Percentiles rank a stretch among this genome's conserved stretches.
phyloP scores from a whole-genome alignment of 2,888 invertebrate genomes.

The Empis stercorea region DNA sequence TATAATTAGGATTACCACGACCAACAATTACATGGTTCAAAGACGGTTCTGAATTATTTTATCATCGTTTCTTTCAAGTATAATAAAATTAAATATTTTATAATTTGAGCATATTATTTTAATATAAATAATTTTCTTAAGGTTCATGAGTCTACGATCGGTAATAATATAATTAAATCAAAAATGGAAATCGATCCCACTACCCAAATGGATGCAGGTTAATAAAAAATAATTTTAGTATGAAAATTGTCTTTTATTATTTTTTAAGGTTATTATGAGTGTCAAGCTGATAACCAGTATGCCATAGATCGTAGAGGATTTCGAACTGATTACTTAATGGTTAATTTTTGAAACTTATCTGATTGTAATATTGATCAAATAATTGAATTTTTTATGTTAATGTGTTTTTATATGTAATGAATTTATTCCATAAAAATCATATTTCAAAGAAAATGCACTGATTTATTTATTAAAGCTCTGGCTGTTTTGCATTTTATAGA shows the following conservation, averaged over 20 bases:
- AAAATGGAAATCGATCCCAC: conserved; percentile 92
- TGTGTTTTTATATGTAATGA: no score
- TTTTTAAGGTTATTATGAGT: conserved; percentile 57
- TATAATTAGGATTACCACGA: conserved; percentile 46
- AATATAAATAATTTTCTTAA: conserved; percentile 24
- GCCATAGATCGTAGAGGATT: conserved; percentile 80
- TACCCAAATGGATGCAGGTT: conserved; percentile 89
- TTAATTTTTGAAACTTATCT: conserved; percentile 32
- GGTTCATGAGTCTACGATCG: conserved; percentile 81
- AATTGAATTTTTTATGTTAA: no score
- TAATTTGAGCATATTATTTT: background rate
- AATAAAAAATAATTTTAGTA: background rate
- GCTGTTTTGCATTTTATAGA: no score
- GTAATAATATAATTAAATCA: conserved; percentile 69
- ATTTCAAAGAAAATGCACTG: no score
- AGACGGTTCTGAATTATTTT: conserved; percentile 86
- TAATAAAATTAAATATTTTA: background rate
- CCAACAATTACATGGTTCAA: conserved; percentile 94
- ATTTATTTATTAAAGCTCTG: no score
- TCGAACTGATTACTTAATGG: conserved; percentile 62
- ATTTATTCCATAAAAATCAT: no score
- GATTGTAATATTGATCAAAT: no score
- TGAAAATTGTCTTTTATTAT: conserved; percentile 1
- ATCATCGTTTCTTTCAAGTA: conserved; percentile 78
- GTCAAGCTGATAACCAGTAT: conserved; percentile 87